Conservation (phyloP, 2,113 vertebrate species). For the Amia ocellicauda region DNA sequence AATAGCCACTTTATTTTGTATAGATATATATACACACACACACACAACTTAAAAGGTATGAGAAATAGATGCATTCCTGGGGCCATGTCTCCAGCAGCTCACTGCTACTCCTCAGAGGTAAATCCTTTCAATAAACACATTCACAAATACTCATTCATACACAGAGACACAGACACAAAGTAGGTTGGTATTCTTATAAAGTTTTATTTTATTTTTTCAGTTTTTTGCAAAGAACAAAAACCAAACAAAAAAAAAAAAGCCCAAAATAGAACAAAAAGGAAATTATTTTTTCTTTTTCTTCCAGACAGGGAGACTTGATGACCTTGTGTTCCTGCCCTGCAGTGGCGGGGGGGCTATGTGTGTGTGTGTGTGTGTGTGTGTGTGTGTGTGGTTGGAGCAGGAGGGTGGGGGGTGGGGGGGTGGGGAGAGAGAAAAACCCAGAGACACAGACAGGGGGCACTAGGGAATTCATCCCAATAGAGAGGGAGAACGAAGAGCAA, state of each 20-base stretch:
- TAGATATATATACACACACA: too few relatives aligned
- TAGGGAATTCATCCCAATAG: too few relatives aligned
- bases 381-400: slow-evolving; percentile 21
- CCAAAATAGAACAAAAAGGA: slow-evolving; percentile 3
- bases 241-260: not conserved
- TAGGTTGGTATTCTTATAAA: slow-evolving; percentile 20
- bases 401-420: slow-evolving; percentile 41
- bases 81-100: too few relatives aligned
- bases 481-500: too few relatives aligned
- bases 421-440: slow-evolving; percentile 25
- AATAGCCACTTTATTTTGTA: too few relatives aligned
- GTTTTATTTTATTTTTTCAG: slow-evolving; percentile 17
- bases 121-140: too few relatives aligned
- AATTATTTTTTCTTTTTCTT: not conserved
- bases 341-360: too few relatives aligned
- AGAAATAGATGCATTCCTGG: too few relatives aligned
- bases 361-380: not conserved
- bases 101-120: too few relatives aligned
- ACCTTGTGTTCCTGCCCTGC: not conserved
- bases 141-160: too few relatives aligned
- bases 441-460: too few relatives aligned
- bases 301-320: not conserved
- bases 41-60: too few relatives aligned
- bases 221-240: slow-evolving; percentile 22
- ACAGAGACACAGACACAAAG: not conserved